Conservation (phyloP, 92 coral and sea anemone species). For the Phenganax marumi region DNA sequence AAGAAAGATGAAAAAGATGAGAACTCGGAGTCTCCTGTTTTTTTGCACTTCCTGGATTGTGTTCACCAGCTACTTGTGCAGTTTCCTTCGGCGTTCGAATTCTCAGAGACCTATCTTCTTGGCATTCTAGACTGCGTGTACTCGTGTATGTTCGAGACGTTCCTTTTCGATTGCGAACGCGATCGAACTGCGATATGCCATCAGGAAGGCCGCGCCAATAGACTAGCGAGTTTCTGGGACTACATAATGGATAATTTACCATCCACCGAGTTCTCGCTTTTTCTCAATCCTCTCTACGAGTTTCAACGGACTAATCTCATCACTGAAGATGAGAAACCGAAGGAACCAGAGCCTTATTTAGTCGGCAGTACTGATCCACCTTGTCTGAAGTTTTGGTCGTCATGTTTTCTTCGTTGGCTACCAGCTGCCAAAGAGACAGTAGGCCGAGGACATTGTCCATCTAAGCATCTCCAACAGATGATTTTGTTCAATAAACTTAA, state of each 20-base stretch:
- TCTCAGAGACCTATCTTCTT: conserved; percentile 88
- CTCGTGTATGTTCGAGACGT: conserved; percentile 93
- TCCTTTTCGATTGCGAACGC: conserved; percentile 84
- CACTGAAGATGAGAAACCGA: conserved; percentile 39
- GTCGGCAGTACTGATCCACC: conserved; percentile 77
- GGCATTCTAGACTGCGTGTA: conserved; percentile 83
- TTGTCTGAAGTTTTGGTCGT: conserved; percentile 88
- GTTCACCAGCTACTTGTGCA: conserved; percentile 87
- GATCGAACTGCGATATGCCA: conserved; percentile 62
- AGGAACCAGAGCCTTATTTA: conserved; percentile 51
- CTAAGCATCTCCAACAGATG: conserved; percentile 92
- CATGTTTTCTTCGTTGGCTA: conserved; percentile 87
- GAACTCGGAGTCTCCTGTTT: conserved; percentile 79
- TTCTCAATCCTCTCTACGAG: conserved; percentile 83
- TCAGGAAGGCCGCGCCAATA: conserved; percentile 56
- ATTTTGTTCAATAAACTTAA: conserved; percentile 81
- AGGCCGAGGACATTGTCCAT: conserved; percentile 88
- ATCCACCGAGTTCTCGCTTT: conserved; percentile 68
- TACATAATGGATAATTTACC: conserved; percentile 80
- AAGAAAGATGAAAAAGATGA: conserved; percentile 64
- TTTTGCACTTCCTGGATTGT: conserved; percentile 92
- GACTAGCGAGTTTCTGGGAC: conserved; percentile 87
- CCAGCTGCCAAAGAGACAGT: conserved; percentile 87
- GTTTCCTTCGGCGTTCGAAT: conserved; percentile 95
- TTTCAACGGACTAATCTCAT: conserved; percentile 49